Evolutionary conservation across 64 coral and sea anemone genomes (phyloP), one percentile per base, ranked within the genome.

Genomic region (Acropora tenuis): DNA sequence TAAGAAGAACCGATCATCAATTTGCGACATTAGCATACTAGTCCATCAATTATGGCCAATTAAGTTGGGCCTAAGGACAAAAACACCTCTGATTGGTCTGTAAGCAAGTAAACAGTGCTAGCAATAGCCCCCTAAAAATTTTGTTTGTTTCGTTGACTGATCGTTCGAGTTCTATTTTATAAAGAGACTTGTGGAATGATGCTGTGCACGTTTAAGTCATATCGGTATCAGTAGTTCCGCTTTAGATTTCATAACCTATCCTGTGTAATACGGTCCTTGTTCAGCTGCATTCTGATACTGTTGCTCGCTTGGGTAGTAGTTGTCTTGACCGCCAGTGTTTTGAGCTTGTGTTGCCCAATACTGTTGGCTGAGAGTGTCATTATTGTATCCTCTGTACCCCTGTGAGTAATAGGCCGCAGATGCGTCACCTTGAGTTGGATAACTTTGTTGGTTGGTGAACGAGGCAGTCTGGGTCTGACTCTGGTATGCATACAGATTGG

Each of bases 251-350:
- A 63, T 71, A 65, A 20, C 2, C 63, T 71, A 85, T 48, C 82
- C 82, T 6, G 82, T n/a, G 18, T 85, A 85, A 49, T 69, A 85
- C 47, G 63, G 49, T 42, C 82, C 82, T 4, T 45, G 82, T 20
- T 85, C 43, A 4, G 43, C 65, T 12, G 16, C 18, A 48, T 85
- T 71, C 47, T 85, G 82, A 8, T 71, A 85, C n/a, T 85, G 63
- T 49, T 85, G 82, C 17, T 72, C 43, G 44, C 47, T 72, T 11
- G 44, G 72, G 40, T 85, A 85, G 11, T 85, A 85, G 10, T n/a
- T 48, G 0, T 67, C 43, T 30, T 85, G 82, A 6, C 45, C 63
- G 17, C 5, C 16, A 8, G 63, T 49, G 10, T 50, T 48, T n/a
- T 85, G 82, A 16, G 63, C 45, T 17, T 48, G 82, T 46, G 82